Base-by-base conservation (phyloP, 2,113 vertebrate genomes). In the Seriola dumerili region DNA sequence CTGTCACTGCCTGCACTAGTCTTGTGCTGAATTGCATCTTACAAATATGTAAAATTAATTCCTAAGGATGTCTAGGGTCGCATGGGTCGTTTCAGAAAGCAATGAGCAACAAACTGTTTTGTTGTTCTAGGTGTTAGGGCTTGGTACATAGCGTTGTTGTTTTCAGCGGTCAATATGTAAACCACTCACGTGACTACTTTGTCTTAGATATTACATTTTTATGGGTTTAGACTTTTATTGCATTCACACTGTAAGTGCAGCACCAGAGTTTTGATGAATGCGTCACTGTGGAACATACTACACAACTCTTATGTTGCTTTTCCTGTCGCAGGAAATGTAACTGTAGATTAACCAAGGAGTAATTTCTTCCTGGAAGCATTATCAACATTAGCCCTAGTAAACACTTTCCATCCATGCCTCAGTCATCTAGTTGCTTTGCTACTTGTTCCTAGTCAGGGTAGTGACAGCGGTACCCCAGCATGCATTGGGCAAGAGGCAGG, bases 351-450 rank as follows among this genome's bases (percentile, higher is more conserved):
- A 72, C 58, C 11, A 3, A 72, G 55, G 42, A 9, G 63, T 78
- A 3, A 80, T 80, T 72, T 72, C 55, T 64, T 84, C 70, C 80
- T 84, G 68, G 48, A 69, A 48, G 3, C 23, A 68, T 63, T 13
- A 80, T 85, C 50, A 59, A 4, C 54, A 44, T 62, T 50, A 59
- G 8, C 50, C 7, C 19, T 14, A 16, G 72, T 75, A 69, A 72
- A 78, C 40, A 55, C 55, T 67, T 70, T 55, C 62, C 59, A 23
- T 9, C 54, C 76, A 36, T 55, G 54, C 72, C 76, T 58, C 58
- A 72, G 71, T 80, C 54, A 38, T 57, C 46, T 57, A 58, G 12
- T 70, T 66, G 8, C 52, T 61, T 55, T 4, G 25, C 16, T 42
- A 5, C n/a, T 55, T 52, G 16, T 46, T 81, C 40, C 50, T 42